Percentiles rank a stretch among this genome's conserved stretches.
phyloP scores from a whole-genome alignment of 2,888 invertebrate genomes.

The Eledone cirrhosa region DNA sequence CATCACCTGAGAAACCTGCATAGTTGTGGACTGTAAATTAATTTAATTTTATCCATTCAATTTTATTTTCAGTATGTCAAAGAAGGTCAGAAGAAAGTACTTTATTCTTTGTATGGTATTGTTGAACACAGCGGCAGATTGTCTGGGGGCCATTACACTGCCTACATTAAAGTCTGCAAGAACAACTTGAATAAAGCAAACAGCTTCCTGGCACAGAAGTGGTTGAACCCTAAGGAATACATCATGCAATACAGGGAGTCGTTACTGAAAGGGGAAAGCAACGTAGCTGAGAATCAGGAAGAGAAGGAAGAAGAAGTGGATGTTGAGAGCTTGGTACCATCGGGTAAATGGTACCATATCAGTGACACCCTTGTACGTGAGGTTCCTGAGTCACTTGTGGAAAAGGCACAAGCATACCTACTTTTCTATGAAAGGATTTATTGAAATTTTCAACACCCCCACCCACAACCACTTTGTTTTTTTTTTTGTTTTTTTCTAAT shows the following conservation, averaged over 20 bases:
- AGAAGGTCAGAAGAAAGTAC: conserved; percentile 74
- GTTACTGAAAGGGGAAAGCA: conserved; percentile 36
- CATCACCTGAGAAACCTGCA: no score
- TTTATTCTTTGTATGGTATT: conserved; percentile 92
- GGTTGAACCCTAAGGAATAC: conserved; percentile 45
- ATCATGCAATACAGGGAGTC: conserved; percentile 45
- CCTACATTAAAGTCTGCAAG: conserved; percentile 84
- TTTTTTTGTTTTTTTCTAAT: no score
- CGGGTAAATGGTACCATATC: conserved; percentile 91
- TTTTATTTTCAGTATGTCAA: conserved; percentile 57
- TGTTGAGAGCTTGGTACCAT: conserved; percentile 46
- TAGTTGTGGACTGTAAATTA: no score
- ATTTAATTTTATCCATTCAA: no score
- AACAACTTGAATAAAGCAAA: conserved; percentile 48
- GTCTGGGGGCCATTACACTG: conserved; percentile 90
- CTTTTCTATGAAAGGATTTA: conserved; percentile 92
- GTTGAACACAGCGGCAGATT: conserved; percentile 94
- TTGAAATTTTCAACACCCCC: no score
- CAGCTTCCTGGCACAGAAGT: conserved; percentile 49
- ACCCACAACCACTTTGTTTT: no score
- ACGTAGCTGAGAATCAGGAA: conserved; percentile 34
- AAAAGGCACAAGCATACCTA: conserved; percentile 90
- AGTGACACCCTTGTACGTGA: conserved; percentile 89
- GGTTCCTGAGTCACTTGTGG: conserved; percentile 80
- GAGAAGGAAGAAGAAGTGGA: conserved; percentile 39